Percentiles rank a stretch among this genome's conserved stretches.
phyloP scores from a whole-genome alignment of 2,888 invertebrate genomes.

The Calameuta idolon region DNA sequence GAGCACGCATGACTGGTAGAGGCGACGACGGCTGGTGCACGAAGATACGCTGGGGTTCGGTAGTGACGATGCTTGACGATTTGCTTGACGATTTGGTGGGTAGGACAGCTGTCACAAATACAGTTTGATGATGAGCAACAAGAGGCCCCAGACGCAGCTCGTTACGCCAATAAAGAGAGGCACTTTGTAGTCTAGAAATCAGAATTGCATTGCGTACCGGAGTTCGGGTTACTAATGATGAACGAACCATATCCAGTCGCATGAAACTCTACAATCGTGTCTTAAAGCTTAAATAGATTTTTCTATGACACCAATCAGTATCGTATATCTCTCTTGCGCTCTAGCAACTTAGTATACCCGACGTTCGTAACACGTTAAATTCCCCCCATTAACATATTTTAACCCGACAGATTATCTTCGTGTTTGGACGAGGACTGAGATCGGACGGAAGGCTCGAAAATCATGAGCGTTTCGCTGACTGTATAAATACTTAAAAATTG shows the following conservation, averaged over 20 bases:
- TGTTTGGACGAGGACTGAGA: neutral
- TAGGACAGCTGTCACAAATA: conserved; percentile 72
- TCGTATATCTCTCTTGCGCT: neutral
- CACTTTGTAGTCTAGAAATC: conserved; percentile 70
- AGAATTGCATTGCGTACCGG: conserved; percentile 66
- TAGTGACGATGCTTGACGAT: conserved; percentile 58
- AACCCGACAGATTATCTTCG: neutral
- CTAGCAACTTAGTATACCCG: neutral
- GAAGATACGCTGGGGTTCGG: conserved; percentile 63
- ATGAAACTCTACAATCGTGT: conserved; percentile 4
- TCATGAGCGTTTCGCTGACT: neutral
- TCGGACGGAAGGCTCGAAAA: neutral
- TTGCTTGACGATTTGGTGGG: conserved; percentile 58
- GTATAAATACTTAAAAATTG: neutral
- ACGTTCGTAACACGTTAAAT: neutral
- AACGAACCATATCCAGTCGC: conserved; percentile 21
- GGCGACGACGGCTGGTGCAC: conserved; percentile 55
- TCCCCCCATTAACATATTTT: neutral
- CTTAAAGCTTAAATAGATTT: neutral
- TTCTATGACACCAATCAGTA: neutral
- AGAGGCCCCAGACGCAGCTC: conserved; percentile 88
- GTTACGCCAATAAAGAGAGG: conserved; percentile 90
- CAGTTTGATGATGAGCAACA: conserved; percentile 79
- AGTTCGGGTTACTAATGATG: conserved; percentile 60
- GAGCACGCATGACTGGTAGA: conserved; percentile 64